Conservation (phyloP, 2,113 vertebrate genomes). For the Siniperca chuatsi region DNA sequence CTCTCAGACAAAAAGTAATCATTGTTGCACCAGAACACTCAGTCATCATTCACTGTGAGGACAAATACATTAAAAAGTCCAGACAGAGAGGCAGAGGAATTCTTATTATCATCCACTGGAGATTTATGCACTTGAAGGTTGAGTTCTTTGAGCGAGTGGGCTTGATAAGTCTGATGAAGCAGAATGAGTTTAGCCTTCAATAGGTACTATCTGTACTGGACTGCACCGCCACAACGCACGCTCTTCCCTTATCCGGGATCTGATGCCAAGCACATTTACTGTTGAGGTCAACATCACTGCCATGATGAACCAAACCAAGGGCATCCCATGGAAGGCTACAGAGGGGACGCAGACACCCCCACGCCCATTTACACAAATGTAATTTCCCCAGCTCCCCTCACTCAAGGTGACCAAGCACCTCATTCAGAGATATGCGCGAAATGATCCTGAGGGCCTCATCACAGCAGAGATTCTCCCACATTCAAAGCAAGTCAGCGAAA, state of each 20-base stretch:
- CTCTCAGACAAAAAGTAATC: slow-evolving; percentile 67
- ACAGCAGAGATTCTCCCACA: slow-evolving; percentile 11
- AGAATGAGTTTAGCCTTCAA: slow-evolving; percentile 80
- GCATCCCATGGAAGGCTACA: slow-evolving; percentile 59
- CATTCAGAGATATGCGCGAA: slow-evolving; percentile 61
- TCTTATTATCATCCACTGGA: slow-evolving; percentile 73
- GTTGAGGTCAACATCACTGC: slow-evolving; percentile 77
- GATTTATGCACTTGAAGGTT: slow-evolving; percentile 80
- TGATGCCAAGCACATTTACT: slow-evolving; percentile 72
- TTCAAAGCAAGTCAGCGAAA: slow-evolving; percentile 34
- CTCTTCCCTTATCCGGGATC: slow-evolving; percentile 57
- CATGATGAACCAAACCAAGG: slow-evolving; percentile 79
- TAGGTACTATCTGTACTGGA: slow-evolving; percentile 54
- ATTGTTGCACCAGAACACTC: slow-evolving; percentile 48
- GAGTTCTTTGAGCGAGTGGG: slow-evolving; percentile 73
- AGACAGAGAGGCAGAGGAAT: slow-evolving; percentile 67
- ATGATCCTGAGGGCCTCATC: slow-evolving; percentile 52
- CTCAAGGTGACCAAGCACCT: slow-evolving; percentile 82
- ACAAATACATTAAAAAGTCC: slow-evolving; percentile 72
- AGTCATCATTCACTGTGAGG: slow-evolving; percentile 65
- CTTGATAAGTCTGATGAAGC: slow-evolving; percentile 80
- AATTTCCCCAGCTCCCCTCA: slow-evolving; percentile 71
- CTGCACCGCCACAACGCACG: slow-evolving; percentile 39
- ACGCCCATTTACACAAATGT: slow-evolving; percentile 77
- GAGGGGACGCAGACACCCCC: slow-evolving; percentile 62